Conservation (phyloP, 1,140 invertebrate genomes). For the Drosophila ironensis region DNA sequence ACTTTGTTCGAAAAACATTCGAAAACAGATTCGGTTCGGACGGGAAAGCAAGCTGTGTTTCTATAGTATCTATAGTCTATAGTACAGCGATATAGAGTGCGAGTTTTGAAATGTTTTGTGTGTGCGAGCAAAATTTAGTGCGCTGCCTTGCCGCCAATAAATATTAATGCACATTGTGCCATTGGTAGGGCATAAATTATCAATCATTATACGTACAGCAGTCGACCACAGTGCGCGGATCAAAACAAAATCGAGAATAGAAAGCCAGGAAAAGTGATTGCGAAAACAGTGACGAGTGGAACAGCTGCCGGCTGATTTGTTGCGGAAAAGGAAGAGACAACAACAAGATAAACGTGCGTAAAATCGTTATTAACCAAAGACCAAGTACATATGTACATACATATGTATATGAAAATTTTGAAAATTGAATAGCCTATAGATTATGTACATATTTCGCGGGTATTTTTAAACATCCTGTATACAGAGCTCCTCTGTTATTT, state of each 20-base stretch:
- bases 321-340: slow-evolving; percentile 32
- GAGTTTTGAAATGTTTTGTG: slow-evolving; percentile 22
- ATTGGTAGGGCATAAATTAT: slow-evolving; percentile 21
- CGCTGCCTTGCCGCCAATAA: slow-evolving; percentile 11
- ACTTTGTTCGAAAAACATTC: slow-evolving; percentile 6
- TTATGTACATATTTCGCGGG: not conserved
- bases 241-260: slow-evolving; percentile 35
- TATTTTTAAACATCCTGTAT: slow-evolving; percentile 58
- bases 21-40: slow-evolving; percentile 2
- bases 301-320: slow-evolving; percentile 46
- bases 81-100: not conserved
- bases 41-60: slow-evolving; percentile 29
- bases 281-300: slow-evolving; percentile 14
- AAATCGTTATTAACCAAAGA: not conserved
- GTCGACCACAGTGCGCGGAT: slow-evolving; percentile 15
- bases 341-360: slow-evolving; percentile 27
- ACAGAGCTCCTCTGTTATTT: slow-evolving; percentile 19
- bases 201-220: slow-evolving; percentile 33
- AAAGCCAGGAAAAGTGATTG: slow-evolving; percentile 21
- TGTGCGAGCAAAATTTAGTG: slow-evolving; percentile 4
- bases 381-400: not conserved
- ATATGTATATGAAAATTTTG: slow-evolving; percentile 6
- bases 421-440: not conserved
- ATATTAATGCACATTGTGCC: slow-evolving; percentile 28
- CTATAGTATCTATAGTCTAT: slow-evolving; percentile 8